Percentiles rank a stretch among this genome's conserved stretches.
These are phyloP conservation scores for Gallirallus australis DNA, from an alignment of 2,797 vertebrate genomes.

Conservation along the genomic window DNA sequence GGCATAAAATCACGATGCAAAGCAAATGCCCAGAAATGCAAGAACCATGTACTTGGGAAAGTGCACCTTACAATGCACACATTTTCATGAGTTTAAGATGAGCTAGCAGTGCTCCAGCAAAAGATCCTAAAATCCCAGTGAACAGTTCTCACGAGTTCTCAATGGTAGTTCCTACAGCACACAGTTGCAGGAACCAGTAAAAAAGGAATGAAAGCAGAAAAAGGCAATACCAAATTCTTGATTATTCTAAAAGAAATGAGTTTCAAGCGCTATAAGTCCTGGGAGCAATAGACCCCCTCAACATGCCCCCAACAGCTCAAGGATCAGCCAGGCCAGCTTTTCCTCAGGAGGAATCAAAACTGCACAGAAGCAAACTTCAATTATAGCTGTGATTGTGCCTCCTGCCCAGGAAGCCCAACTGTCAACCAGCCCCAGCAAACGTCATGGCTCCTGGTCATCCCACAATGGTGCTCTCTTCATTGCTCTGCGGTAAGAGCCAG, in stretches of 20 bases:
- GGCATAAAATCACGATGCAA: constrained; percentile 45
- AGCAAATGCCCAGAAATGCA: constrained; percentile 54
- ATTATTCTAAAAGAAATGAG: neutral
- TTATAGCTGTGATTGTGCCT: neutral
- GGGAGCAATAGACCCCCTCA: neutral
- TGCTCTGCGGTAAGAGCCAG: neutral
- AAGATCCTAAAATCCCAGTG: neutral
- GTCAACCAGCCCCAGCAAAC: neutral
- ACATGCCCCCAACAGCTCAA: neutral
- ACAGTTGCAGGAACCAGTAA: neutral
- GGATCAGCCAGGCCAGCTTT: neutral
- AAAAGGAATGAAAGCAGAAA: neutral
- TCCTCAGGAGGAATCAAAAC: neutral
- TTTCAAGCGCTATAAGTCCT: neutral
- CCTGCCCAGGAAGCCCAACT: neutral
- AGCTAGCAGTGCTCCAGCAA: neutral
- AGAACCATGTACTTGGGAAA: neutral
- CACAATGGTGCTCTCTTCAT: neutral
- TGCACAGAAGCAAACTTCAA: neutral
- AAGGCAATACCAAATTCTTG: neutral
- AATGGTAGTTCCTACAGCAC: neutral
- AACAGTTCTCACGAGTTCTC: neutral
- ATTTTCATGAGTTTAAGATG: neutral
- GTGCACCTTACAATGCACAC: neutral
- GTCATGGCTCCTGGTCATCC: neutral